Evolutionary conservation across 30 jellyfish, hydroid and myxozoan species (phyloP), one percentile per base, ranked within the genome.

Genomic region (Pseudorhiza aurosa): DNA sequence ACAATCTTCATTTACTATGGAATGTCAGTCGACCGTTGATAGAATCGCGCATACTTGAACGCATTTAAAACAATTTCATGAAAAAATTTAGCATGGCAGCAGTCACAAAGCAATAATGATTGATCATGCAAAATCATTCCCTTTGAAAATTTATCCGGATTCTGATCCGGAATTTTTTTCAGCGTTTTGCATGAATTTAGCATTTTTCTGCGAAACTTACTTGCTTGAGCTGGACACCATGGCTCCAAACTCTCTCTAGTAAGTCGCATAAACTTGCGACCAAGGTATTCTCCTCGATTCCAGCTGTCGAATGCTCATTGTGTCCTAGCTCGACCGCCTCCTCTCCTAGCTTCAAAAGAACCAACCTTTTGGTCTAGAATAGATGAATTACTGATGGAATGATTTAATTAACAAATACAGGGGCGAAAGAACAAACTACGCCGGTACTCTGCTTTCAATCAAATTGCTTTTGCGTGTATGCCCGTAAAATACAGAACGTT

Each of bases 241-340:
- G 99, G 58, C 99, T 73, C 99, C 99, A 94, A 2, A 94, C 99
- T 32, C 99, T 74, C 79, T 94, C 99, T 67, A 94, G 72, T 59
- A 94, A 59, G 58, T 94, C 99, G 82, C 99, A 94, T 21, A 94
- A 64, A 83, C 99, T 94, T 0, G 99, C 99, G 7, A 94, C 83
- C 82, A 94, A 70, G 12, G 99, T 94, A 55, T 94, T 94, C 45
- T 81, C 99, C 77, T 94, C 99, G 27, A 94, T 94, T 22, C 97
- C 97, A 47, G 88, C 83, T 0, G 96, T 28, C 21, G 90, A 69
- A 25, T 96, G 90, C 37, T 88, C 99, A 18, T 67, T 96, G 75
- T 94, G 99, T 30, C 99, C 99, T 30, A 94, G 92, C 51, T 94
- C 99, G 11, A 94, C 96, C 18, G 99, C 99, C 69, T 87, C 99